Evolutionary conservation across 2,797 vertebrate species (phyloP).

Genomic region (Malacoraja senta): DNA sequence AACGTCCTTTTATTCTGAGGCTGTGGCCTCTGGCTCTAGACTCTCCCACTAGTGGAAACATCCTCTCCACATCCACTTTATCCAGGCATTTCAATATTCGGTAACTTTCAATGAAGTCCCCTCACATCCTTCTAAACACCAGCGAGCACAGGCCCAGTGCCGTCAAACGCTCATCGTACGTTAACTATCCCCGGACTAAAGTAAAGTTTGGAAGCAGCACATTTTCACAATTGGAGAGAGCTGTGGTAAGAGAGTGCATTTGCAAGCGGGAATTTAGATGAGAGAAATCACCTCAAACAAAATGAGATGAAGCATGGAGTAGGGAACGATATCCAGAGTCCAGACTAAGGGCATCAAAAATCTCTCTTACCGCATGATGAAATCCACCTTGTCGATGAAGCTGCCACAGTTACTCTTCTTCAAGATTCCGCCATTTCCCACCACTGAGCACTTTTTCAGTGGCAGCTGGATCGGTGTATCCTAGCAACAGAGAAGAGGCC

Average conservation of each 20-base stretch:
- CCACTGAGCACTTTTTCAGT: constrained; percentile 86
- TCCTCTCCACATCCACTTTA: too few species aligned
- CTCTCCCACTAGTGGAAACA: too few species aligned
- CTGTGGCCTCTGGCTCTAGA: too few species aligned
- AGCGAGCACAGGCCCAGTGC: too few species aligned
- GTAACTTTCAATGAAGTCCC: too few species aligned
- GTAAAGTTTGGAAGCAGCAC: too few species aligned
- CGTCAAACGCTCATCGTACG: too few species aligned
- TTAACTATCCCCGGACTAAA: too few species aligned
- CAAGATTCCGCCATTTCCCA: constrained; percentile 91
- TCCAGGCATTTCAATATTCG: too few species aligned
- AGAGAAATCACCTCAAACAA: neutral
- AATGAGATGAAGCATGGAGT: neutral
- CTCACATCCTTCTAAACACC: too few species aligned
- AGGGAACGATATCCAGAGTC: neutral
- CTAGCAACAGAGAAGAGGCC: constrained; percentile 69
- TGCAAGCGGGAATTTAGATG: neutral
- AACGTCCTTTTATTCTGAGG: too few species aligned
- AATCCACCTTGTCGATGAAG: constrained; percentile 82
- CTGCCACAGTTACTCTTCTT: constrained; percentile 79
- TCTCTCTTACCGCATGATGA: constrained; percentile 82
- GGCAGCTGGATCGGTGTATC: constrained; percentile 80
- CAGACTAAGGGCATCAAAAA: neutral
- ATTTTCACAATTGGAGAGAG: too few species aligned
- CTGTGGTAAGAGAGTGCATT: neutral